Evolutionary conservation across 2,797 vertebrate species (phyloP).

Genomic region (Schizopygopsis malacanthus): DNA sequence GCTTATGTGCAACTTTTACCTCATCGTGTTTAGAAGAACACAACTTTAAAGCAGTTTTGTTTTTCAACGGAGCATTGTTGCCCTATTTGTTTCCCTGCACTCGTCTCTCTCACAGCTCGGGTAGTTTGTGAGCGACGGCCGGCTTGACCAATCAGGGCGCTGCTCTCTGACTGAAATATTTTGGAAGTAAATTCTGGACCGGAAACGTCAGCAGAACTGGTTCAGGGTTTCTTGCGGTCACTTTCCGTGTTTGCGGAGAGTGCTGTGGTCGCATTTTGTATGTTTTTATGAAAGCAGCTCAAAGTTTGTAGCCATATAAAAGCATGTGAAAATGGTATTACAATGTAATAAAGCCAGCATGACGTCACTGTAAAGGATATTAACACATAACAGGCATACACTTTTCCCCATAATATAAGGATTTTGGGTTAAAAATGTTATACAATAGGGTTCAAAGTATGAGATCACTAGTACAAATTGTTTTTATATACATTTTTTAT

Average conservation of each 20-base stretch:
- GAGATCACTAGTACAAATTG: neutral
- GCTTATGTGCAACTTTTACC: neutral
- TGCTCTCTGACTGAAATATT: constrained; percentile 38
- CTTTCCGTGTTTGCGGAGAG: neutral
- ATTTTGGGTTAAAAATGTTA: neutral
- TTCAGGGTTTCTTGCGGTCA: constrained; percentile 11
- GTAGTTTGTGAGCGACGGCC: constrained; percentile 55
- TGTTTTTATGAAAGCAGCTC: neutral
- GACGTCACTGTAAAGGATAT: neutral
- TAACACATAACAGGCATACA: neutral
- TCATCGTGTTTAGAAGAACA: constrained; percentile 7
- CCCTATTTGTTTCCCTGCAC: constrained; percentile 52
- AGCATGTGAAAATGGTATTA: neutral
- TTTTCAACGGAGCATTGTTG: constrained; percentile 40
- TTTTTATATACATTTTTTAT: neutral
- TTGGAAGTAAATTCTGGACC: constrained; percentile 38
- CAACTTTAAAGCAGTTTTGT: constrained; percentile 43
- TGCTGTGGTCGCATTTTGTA: neutral
- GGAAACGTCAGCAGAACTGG: constrained; percentile 11
- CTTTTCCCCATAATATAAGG: neutral
- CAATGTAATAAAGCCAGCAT: neutral
- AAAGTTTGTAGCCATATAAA: neutral
- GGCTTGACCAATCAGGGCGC: constrained; percentile 59
- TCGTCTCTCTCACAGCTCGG: constrained; percentile 43
- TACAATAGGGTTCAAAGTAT: neutral